A percentile compares a stretch with the other conserved stretches of the same genome.
phyloP scores from a whole-genome alignment of 1,140 invertebrate species.

The Cryptotermes secundus region DNA sequence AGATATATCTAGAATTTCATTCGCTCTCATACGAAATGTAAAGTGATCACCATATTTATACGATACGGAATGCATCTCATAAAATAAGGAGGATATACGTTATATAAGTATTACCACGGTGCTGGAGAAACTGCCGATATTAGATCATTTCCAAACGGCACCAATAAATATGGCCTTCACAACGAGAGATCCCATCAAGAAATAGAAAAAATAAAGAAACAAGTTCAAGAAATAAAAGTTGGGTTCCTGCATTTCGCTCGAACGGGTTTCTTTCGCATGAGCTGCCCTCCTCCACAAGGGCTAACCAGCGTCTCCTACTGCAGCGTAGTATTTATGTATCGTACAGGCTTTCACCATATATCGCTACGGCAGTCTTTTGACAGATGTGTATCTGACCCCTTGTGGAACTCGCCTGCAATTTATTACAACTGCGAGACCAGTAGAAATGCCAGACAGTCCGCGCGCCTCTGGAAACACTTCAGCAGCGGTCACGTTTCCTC shows the following conservation, averaged over 20 bases:
- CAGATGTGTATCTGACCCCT: slow-evolving; percentile 8
- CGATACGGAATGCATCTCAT: not conserved
- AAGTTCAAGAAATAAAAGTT: not conserved
- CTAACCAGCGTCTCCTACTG: not conserved
- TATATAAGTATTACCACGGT: not conserved
- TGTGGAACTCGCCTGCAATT: not conserved
- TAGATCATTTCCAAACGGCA: slow-evolving; percentile 5
- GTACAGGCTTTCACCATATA: not conserved
- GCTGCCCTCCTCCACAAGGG: no score
- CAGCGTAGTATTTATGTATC: not conserved
- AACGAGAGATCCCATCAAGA: not conserved
- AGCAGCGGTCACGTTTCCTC: not conserved
- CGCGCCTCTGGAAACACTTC: not conserved
- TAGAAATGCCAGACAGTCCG: not conserved
- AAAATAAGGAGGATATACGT: not conserved
- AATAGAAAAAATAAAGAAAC: not conserved
- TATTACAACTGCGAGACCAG: not conserved
- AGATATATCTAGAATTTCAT: no score
- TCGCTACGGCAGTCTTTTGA: not conserved
- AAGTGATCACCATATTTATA: not conserved
- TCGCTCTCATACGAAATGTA: no score
- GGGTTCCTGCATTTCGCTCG: not conserved
- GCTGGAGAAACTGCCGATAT: not conserved
- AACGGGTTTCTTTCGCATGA: not conserved
- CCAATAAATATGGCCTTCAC: not conserved